phyloP scores from a whole-genome alignment of 30 jellyfish, hydroid and myxozoan species.

The Pseudorhiza aurosa region DNA sequence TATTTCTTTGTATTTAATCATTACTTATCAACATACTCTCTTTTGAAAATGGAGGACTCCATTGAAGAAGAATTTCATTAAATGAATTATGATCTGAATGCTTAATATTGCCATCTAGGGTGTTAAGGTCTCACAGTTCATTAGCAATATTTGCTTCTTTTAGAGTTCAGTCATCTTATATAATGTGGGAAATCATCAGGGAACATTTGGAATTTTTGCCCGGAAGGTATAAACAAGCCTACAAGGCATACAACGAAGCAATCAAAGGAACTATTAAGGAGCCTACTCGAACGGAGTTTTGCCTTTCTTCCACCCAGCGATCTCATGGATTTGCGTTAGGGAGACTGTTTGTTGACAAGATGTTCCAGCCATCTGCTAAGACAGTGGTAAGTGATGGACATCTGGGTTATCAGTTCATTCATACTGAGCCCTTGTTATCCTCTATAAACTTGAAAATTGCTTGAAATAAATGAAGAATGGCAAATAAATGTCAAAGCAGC shows the following conservation, averaged over 20 bases:
- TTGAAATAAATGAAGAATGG: no score
- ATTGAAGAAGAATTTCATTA: no score
- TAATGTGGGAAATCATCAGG: constrained; percentile 84
- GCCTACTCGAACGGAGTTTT: constrained; percentile 92
- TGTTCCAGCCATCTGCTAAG: constrained; percentile 79
- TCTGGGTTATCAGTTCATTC: no score
- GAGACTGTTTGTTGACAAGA: constrained; percentile 82
- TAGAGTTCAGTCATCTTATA: constrained; percentile 87
- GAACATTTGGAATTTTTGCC: constrained; percentile 61
- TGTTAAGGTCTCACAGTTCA: no score
- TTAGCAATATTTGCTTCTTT: background rate
- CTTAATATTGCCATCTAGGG: no score
- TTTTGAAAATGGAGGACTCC: no score
- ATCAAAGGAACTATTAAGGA: constrained; percentile 81
- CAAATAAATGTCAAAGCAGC: no score
- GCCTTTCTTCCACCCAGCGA: constrained; percentile 70
- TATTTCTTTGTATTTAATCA: no score
- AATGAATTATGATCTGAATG: no score
- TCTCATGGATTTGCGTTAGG: constrained; percentile 85
- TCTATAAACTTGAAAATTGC: no score
- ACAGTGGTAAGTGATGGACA: constrained; percentile 46
- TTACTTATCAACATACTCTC: no score
- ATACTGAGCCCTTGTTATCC: no score
- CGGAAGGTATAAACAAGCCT: constrained; percentile 82
- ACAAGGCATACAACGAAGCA: constrained; percentile 63